Percentiles rank a stretch among this genome's conserved stretches.
Evolutionary conservation across 2,888 invertebrate species (phyloP).

Genomic region (Diaperis boleti): DNA sequence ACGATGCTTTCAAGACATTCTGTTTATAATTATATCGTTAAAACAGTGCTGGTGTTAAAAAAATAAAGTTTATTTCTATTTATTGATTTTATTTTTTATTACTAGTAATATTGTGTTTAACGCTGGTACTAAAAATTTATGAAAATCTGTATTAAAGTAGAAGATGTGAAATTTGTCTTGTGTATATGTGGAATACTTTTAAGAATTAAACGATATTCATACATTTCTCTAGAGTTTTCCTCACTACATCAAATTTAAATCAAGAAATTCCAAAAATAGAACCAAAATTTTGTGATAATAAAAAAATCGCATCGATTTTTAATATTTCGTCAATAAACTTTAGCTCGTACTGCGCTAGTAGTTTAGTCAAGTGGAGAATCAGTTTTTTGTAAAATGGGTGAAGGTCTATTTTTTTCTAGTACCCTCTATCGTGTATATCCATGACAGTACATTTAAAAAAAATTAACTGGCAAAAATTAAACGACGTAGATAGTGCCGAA

Average conservation of each 20-base stretch:
- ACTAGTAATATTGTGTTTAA: constrained; percentile 37
- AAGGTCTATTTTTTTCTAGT: too few species aligned
- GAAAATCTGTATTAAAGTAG: constrained; percentile 51
- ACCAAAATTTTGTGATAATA: background rate
- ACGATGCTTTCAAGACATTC: constrained; percentile 10
- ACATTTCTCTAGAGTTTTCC: constrained; percentile 45
- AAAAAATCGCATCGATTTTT: background rate
- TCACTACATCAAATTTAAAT: too few species aligned
- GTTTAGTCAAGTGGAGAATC: too few species aligned
- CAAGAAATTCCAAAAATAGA: background rate
- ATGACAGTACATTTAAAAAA: too few species aligned
- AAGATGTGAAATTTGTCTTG: constrained; percentile 62
- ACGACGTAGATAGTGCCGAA: too few species aligned
- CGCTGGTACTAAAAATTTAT: constrained; percentile 49
- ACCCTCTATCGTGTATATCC: too few species aligned
- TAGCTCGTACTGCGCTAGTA: too few species aligned
- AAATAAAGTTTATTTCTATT: constrained; percentile 46
- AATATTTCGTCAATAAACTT: too few species aligned
- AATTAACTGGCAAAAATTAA: too few species aligned
- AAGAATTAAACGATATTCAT: constrained; percentile 65
- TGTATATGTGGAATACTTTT: constrained; percentile 66
- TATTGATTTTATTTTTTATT: constrained; percentile 46
- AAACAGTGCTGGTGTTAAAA: constrained; percentile 29
- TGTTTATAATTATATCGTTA: constrained; percentile 28
- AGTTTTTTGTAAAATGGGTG: too few species aligned